Evolutionary conservation across 1,140 invertebrate species (phyloP).

Genomic region (Drosophila dunni): DNA sequence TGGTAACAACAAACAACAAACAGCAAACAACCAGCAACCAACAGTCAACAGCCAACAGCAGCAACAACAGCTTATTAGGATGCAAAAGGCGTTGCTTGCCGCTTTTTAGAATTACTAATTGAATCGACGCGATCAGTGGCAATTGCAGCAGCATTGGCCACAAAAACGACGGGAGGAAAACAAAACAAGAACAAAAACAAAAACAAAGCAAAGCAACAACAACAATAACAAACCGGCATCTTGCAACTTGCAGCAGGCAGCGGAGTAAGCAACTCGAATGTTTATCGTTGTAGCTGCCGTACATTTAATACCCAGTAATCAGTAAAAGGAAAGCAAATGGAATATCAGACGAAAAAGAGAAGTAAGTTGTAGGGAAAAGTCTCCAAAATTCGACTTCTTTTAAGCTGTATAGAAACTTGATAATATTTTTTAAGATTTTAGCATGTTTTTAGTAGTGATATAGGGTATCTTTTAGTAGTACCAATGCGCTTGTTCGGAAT

Average conservation of each 20-base stretch:
- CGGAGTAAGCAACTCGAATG: conserved; percentile 51
- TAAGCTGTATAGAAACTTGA: no score
- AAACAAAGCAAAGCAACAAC: conserved; percentile 39
- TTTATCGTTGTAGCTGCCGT: conserved; percentile 50
- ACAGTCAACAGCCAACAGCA: background rate
- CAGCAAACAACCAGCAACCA: conserved; percentile 32
- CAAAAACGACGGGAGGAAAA: conserved; percentile 43
- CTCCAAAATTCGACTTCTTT: no score
- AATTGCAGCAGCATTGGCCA: conserved; percentile 67
- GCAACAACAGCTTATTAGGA: conserved; percentile 63
- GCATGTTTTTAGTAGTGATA: background rate
- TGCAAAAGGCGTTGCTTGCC: conserved; percentile 79
- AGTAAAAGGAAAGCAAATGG: background rate
- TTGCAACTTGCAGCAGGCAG: conserved; percentile 21
- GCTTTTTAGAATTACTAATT: conserved; percentile 84
- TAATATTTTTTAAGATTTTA: no score
- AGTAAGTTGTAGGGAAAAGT: background rate
- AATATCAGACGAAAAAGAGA: background rate
- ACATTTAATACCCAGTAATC: conserved; percentile 15
- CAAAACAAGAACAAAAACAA: conserved; percentile 42
- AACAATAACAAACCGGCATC: conserved; percentile 28
- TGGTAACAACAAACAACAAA: conserved; percentile 33
- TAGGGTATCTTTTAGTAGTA: background rate
- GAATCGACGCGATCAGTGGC: conserved; percentile 82
- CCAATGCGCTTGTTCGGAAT: background rate